Evolutionary conservation across 2,888 invertebrate species (phyloP).

Genomic region (Limnephilus auricula): DNA sequence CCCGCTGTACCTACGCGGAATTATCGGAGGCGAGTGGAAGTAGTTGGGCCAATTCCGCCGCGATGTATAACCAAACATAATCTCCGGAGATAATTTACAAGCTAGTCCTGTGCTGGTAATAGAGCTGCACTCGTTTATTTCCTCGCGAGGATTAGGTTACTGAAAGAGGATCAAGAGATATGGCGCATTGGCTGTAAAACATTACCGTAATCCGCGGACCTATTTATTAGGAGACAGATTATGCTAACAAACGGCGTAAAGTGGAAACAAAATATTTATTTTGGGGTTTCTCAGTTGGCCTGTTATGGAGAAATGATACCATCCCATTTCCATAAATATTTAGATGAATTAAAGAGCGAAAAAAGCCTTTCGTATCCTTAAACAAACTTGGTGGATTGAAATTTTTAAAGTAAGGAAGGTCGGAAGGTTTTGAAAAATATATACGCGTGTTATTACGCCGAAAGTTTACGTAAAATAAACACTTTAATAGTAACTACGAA

Average conservation of each 20-base stretch:
- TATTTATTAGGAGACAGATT: background rate
- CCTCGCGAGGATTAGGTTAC: constrained; percentile 26
- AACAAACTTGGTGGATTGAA: background rate
- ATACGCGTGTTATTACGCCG: background rate
- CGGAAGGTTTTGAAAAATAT: background rate
- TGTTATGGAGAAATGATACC: background rate
- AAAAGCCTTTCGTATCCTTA: background rate
- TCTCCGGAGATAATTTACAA: constrained; percentile 52
- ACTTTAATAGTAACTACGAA: background rate
- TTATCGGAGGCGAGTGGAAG: constrained; percentile 52
- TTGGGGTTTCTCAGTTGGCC: background rate
- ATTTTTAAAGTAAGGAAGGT: background rate
- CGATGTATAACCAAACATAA: constrained; percentile 42
- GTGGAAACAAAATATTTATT: background rate
- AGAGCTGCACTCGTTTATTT: constrained; percentile 40
- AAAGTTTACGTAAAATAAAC: background rate
- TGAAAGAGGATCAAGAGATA: constrained; percentile 29
- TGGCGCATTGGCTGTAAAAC: constrained; percentile 3
- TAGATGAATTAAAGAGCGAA: background rate
- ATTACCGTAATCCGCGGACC: background rate
- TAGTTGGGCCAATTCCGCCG: constrained; percentile 40
- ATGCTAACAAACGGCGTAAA: background rate
- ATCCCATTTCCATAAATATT: background rate
- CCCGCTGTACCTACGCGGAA: constrained; percentile 44
- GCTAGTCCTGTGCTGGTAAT: constrained; percentile 7